Base-by-base conservation (phyloP, 2,797 vertebrate genomes). In the Pampus argenteus region DNA sequence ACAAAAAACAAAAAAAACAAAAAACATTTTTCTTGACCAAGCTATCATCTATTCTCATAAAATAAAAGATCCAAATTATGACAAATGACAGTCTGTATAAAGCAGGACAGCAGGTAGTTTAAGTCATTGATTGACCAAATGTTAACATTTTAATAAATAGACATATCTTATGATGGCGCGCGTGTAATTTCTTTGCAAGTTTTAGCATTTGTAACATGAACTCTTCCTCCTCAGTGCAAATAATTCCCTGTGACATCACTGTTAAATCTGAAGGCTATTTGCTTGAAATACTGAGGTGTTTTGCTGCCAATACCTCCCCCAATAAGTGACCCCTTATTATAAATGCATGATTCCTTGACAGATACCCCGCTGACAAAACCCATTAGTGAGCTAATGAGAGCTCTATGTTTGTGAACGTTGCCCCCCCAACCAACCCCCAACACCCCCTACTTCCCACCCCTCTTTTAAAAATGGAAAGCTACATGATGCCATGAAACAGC, bases 361-460 rank as follows among this genome's bases (percentile, higher is more conserved):
- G 90, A 88, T 55, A 68, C 66, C 90, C 89, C 75, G 56, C 86
- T 82, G 88, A 89, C 77, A 83, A 87, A 88, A 89, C 54, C 90
- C 92, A 93, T 93, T 91, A 93, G 89, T 22, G 71, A 76, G 67
- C 87, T 89, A 89, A 90, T 77, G 76, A 83, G 81, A 56, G 72
- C 76, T 75, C 55, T 0, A 9, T 76, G 62, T 40, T 40, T 13
- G 50, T 55, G 47, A 76, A 61, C 6, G 18, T 26, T 7, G 20
- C 44, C 70, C 28, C 57, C 79, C 40, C 61, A 65, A 81, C 26
- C 54, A n/a, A n/a, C 61, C 67, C 82, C 26, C 54, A n/a, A n/a
- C n/a, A n/a, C 45, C 63, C 36, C 55, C 26, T 10, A 17, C 36
- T 48, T 50, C 31, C 25, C 14, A 5, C 34, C 40, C 40, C 44